Evolutionary conservation across 2,888 invertebrate species (phyloP).

Genomic region (Cryptus viduatorius): DNA sequence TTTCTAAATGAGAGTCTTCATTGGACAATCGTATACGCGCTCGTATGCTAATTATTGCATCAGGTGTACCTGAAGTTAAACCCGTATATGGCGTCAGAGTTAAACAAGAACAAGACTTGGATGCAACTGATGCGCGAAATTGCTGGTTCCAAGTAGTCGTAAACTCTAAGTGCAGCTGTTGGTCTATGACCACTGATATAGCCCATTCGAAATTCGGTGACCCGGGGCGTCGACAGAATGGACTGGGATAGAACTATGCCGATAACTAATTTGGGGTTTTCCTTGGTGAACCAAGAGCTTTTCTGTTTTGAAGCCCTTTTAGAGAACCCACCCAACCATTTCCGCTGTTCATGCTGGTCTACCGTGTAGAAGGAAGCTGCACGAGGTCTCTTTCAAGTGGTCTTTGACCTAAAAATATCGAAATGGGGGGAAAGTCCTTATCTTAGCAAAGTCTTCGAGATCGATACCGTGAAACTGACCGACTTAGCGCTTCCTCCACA

Average conservation of each 20-base stretch:
- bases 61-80: neutral
- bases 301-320: constrained; percentile 10
- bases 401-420: neutral
- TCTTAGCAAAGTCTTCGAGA: neutral
- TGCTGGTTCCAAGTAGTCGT: neutral
- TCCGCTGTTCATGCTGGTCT: neutral
- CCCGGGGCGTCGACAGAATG: neutral
- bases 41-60: neutral
- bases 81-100: neutral
- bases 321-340: constrained; percentile 7
- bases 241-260: neutral
- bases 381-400: constrained; percentile 18
- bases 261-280: neutral
- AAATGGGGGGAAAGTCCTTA: neutral
- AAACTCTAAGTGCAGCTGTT: neutral
- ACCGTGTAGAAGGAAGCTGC: constrained; percentile 1
- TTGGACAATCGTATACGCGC: neutral
- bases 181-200: neutral
- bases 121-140: constrained; percentile 26
- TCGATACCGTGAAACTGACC: constrained; percentile 28
- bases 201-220: neutral
- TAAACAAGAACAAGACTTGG: constrained; percentile 16
- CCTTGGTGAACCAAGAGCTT: neutral
- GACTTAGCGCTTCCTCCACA: constrained; percentile 12
- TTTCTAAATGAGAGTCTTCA: neutral